Conservation (phyloP, 2,113 vertebrate species). For the Myotis davidii region DNA sequence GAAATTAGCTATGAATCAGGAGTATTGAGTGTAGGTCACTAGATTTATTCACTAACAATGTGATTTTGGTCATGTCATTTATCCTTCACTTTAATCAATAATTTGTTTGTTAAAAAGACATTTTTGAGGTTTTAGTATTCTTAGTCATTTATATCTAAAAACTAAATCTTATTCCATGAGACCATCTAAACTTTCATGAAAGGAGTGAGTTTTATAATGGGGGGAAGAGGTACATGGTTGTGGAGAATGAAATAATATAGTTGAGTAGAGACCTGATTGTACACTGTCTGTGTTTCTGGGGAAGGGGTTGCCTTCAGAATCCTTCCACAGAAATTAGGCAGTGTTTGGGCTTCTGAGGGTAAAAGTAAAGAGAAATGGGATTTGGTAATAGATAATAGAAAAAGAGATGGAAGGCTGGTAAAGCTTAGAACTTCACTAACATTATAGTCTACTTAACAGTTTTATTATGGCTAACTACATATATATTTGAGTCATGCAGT, state of each 20-base stretch:
- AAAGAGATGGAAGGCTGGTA: neutral
- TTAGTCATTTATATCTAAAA: neutral
- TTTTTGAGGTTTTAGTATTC: neutral
- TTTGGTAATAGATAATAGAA: neutral
- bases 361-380: neutral
- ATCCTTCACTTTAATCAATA: neutral
- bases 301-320: neutral
- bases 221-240: neutral
- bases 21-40: neutral
- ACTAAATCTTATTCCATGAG: neutral
- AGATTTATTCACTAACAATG: neutral
- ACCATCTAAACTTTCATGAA: neutral
- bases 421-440: neutral
- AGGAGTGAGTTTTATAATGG: neutral
- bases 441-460: neutral
- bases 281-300: neutral
- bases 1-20: neutral
- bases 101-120: neutral
- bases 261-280: neutral
- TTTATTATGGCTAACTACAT: neutral
- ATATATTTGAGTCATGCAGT: neutral
- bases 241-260: neutral
- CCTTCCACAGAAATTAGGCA: neutral
- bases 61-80: conserved; percentile 1
- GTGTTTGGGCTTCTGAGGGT: neutral